These are phyloP conservation scores for Lissocephala sabroskyi DNA, from an alignment of 2,888 invertebrate species.

Conservation along the genomic window DNA sequence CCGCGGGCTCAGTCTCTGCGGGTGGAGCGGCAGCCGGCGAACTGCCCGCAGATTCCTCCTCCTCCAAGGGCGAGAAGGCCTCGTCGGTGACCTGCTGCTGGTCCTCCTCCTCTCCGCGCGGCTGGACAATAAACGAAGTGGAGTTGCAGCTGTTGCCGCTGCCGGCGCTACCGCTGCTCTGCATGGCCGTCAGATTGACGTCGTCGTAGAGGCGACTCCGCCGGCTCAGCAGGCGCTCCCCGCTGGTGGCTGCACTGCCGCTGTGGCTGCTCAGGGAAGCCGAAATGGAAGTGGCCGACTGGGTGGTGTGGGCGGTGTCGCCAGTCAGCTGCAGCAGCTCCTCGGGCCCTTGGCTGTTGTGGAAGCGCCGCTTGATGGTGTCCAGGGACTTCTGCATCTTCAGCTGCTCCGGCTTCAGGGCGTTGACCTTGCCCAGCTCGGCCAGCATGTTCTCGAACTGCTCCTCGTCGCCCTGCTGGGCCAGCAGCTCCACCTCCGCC, in stretches of 20 bases:
- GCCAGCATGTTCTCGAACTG: constrained; percentile 70
- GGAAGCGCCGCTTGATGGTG: constrained; percentile 69
- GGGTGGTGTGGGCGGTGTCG: no score
- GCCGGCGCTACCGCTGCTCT: constrained; percentile 27
- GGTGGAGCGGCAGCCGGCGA: not conserved
- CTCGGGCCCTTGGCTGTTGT: constrained; percentile 20
- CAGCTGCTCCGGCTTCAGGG: constrained; percentile 62
- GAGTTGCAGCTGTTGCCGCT: constrained; percentile 41
- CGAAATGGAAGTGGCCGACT: not conserved
- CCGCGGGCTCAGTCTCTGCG: constrained; percentile 37
- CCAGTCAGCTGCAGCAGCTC: no score
- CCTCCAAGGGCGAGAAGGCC: constrained; percentile 14
- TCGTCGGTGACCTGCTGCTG: constrained; percentile 14
- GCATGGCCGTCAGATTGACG: constrained; percentile 58
- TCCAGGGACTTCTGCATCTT: constrained; percentile 71
- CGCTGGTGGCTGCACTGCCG: constrained; percentile 27
- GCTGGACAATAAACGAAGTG: constrained; percentile 56
- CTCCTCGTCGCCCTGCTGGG: constrained; percentile 67
- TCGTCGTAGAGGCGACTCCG: constrained; percentile 72
- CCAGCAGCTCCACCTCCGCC: constrained; percentile 61
- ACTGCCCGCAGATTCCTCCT: no score
- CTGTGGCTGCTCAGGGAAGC: constrained; percentile 12
- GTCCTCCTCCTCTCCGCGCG: constrained; percentile 27
- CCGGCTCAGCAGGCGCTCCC: constrained; percentile 68
- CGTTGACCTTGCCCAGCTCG: constrained; percentile 59